A percentile compares a stretch with the other conserved stretches of the same genome.
Conservation (phyloP, 2,888 invertebrate species). For the Ceramica pisi region DNA sequence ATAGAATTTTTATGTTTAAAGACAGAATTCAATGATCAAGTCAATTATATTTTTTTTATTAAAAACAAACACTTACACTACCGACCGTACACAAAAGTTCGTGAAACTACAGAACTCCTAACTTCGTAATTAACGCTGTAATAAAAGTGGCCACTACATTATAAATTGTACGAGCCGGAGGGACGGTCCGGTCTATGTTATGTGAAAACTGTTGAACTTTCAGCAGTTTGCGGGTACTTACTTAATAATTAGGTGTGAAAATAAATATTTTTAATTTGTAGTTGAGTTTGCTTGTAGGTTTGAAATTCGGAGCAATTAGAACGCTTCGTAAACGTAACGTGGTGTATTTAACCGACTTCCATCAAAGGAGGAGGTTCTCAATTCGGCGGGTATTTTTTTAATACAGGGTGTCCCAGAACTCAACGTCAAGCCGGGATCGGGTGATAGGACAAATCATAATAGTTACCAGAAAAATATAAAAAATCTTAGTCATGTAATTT, state of each 20-base stretch:
- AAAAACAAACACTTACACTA: not conserved
- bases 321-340: not conserved
- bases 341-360: too few relatives aligned
- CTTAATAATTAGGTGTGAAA: constrained; percentile 16
- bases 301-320: not conserved
- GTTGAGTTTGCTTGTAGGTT: not conserved
- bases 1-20: too few relatives aligned
- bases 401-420: too few relatives aligned
- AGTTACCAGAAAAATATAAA: too few relatives aligned
- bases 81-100: constrained; percentile 14
- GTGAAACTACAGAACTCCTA: constrained; percentile 11
- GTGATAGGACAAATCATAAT: too few relatives aligned
- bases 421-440: too few relatives aligned
- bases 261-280: not conserved
- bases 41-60: too few relatives aligned
- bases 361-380: too few relatives aligned
- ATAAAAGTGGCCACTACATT: constrained; percentile 39
- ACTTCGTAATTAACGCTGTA: constrained; percentile 40
- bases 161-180: constrained; percentile 25
- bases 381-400: too few relatives aligned
- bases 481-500: too few relatives aligned
- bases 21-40: too few relatives aligned
- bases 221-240: constrained; percentile 8
- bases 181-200: constrained; percentile 7
- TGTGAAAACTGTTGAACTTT: constrained; percentile 36